A percentile compares a stretch with the other conserved stretches of the same genome.
Conservation (phyloP, 2,797 vertebrate species). For the Merluccius polli region DNA sequence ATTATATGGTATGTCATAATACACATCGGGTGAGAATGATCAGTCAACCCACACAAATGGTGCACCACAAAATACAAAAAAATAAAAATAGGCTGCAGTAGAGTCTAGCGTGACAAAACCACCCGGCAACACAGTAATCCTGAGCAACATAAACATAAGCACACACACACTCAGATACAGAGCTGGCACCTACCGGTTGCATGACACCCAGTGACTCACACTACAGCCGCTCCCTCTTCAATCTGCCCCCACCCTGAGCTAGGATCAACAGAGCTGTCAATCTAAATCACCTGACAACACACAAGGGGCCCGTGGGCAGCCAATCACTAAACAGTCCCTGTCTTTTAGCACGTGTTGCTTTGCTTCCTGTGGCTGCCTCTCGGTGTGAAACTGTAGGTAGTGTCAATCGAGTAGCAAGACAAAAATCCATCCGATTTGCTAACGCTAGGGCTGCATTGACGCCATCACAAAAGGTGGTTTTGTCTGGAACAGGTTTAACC, state of each 20-base stretch:
- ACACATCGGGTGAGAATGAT: not conserved
- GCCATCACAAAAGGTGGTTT: not conserved
- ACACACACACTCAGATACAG: conserved; percentile 18
- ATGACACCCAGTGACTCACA: conserved; percentile 21
- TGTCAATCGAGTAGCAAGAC: not conserved
- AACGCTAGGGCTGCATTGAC: not conserved
- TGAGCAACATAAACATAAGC: not conserved
- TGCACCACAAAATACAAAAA: not conserved
- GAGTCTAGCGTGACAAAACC: not conserved
- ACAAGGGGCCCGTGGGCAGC: not conserved
- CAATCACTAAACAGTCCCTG: not conserved
- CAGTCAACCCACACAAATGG: not conserved
- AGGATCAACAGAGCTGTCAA: conserved; percentile 20
- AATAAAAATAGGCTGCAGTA: not conserved
- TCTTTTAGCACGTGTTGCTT: not conserved
- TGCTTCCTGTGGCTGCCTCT: not conserved
- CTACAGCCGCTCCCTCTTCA: conserved; percentile 10
- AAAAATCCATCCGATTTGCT: not conserved
- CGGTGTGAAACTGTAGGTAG: not conserved
- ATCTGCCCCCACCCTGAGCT: conserved; percentile 15
- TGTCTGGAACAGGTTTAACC: conserved; percentile 1
- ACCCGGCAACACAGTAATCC: conserved; percentile 1
- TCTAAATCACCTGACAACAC: conserved; percentile 8
- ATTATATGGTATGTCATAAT: not conserved
- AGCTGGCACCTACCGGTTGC: not conserved